Evolutionary conservation across 2,888 invertebrate genomes (phyloP).

Genomic region (Philopedon plagiatum): DNA sequence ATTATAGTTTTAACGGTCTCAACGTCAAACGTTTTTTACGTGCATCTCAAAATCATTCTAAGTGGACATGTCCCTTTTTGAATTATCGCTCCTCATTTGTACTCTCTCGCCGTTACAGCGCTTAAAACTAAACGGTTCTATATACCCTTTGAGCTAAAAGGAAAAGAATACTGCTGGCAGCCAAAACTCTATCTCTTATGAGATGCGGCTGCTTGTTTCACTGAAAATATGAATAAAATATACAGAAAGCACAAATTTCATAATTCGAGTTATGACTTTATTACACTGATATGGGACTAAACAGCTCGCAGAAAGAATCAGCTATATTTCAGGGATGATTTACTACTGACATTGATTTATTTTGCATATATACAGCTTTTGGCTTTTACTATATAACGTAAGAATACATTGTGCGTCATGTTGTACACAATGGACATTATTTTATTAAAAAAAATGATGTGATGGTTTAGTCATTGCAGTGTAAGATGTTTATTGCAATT

Average conservation of each 20-base stretch:
- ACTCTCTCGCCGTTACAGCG: too few relatives aligned
- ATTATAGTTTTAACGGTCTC: too few relatives aligned
- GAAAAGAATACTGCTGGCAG: neutral
- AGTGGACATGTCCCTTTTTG: too few relatives aligned
- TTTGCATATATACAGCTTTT: conserved; percentile 58
- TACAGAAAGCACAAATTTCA: conserved; percentile 49
- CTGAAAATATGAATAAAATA: conserved; percentile 51
- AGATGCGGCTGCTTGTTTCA: conserved; percentile 33
- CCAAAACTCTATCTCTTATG: conserved; percentile 21
- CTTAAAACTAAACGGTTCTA: too few relatives aligned
- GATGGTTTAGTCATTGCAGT: too few relatives aligned
- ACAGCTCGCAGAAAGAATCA: conserved; percentile 56
- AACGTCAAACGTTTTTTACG: too few relatives aligned
- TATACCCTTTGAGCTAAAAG: neutral
- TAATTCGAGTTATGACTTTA: conserved; percentile 57
- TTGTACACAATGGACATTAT: neutral
- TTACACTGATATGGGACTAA: conserved; percentile 55
- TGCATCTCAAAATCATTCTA: too few relatives aligned
- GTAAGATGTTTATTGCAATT: too few relatives aligned
- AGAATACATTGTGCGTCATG: conserved; percentile 14
- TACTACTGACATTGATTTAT: conserved; percentile 64
- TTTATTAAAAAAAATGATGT: conserved; percentile 6
- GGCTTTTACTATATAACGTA: conserved; percentile 38
- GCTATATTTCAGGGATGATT: conserved; percentile 62
- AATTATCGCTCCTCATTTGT: too few relatives aligned